These are phyloP conservation scores for Camelus dromedarius DNA, from an alignment of 2,113 vertebrate species.

Conservation along the genomic window DNA sequence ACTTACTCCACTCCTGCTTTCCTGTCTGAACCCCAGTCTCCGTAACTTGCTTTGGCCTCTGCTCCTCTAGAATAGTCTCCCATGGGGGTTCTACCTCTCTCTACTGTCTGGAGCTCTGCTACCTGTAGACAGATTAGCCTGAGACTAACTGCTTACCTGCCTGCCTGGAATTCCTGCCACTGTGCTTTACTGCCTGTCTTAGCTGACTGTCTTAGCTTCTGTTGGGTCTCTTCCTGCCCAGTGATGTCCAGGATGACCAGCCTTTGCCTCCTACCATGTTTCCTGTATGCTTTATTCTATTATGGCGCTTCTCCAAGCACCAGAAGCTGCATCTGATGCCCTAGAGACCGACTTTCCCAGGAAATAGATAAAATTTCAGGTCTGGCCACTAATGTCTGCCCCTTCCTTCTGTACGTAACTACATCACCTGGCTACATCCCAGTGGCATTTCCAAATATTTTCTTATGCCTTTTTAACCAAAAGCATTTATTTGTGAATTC, in stretches of 20 bases:
- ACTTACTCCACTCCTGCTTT: neutral
- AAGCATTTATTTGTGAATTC: neutral
- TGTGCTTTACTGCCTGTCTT: neutral
- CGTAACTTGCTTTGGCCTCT: slow-evolving; percentile 31
- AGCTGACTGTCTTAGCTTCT: neutral
- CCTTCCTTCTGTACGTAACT: neutral
- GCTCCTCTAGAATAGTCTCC: neutral
- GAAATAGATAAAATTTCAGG: neutral
- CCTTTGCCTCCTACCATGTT: neutral
- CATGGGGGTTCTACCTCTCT: neutral
- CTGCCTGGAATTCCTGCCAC: neutral
- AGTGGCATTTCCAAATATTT: neutral
- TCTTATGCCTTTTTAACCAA: neutral
- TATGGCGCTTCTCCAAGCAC: neutral
- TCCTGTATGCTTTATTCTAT: neutral
- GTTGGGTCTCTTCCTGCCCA: neutral
- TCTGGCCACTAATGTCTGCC: neutral
- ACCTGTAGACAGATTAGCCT: neutral
- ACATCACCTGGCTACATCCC: neutral
- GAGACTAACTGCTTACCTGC: neutral
- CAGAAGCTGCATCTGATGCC: neutral
- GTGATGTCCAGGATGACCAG: neutral
- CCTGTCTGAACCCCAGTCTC: neutral
- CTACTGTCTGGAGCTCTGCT: neutral
- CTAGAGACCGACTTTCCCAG: neutral